Evolutionary conservation across 2,797 vertebrate species (phyloP), one percentile per base, ranked within the genome.

Genomic region (Crocodylus rhombifer): DNA sequence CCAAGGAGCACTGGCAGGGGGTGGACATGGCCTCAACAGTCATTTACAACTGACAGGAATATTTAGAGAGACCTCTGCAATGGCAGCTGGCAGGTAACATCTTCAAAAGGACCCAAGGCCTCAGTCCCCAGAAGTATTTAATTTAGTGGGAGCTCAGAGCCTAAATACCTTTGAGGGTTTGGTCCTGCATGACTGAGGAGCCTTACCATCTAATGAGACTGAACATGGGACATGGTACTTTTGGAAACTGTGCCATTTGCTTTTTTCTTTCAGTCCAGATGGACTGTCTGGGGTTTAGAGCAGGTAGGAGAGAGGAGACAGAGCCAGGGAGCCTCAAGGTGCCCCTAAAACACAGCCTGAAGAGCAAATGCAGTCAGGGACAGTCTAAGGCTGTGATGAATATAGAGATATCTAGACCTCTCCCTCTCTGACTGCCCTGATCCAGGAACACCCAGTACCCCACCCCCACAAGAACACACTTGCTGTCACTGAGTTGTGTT

Each of bases 261-360:
- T 30, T 26, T 62, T 56, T 16, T 65, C 42, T 28, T 42, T 14
- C 62, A 55, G 55, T 16, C 15, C 28, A 33, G n/a, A 5, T 28
- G 69, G 69, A 42, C 67, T 23, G 23, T 14, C 13, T 8, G 0
- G 0, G 26, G 55, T 14, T 10, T 2, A 16, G 33, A 55, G 57
- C 23, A 5, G 14, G 28, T 36, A 77, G 33, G 3, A 4, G 4
- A 14, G 3, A 16, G 11, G 12, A 11, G 7, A 9, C 16, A 26
- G 58, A 20, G 28, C 12, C 36, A 26, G 10, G 28, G 20, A 71
- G 62, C n/a, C 65, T 86, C 57, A 21, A 8, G 36, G 25, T 51
- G 36, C 14, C 21, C 33, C 67, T 14, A 4, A 26, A 42, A 51
- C 15, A 36, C 69, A 73, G 69, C 14, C 36, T 51, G 69, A 51